Conservation (phyloP, 2,888 invertebrate species). For the Panzeria rudis region DNA sequence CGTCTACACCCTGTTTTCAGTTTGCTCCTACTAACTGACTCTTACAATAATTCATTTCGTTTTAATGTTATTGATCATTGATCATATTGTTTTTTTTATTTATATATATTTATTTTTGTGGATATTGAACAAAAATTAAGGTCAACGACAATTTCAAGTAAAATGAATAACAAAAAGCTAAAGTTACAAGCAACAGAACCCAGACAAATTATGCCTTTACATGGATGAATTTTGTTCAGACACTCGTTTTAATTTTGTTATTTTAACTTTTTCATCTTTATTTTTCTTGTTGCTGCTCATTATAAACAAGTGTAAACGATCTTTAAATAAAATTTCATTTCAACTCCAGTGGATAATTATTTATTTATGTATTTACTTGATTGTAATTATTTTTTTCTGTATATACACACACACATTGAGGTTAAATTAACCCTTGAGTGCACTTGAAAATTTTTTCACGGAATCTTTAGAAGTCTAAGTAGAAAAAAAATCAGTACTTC, state of each 20-base stretch:
- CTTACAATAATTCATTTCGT: conserved; percentile 20
- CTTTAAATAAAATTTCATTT: conserved; percentile 53
- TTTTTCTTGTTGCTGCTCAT: conserved; percentile 22
- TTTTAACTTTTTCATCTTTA: conserved; percentile 33
- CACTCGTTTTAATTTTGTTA: conserved; percentile 15
- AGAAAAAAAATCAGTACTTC: too few species aligned
- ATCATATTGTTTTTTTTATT: neutral
- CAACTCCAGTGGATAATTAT: conserved; percentile 28
- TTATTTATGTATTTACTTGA: conserved; percentile 4
- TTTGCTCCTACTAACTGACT: conserved; percentile 27
- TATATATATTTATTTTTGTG: conserved; percentile 15
- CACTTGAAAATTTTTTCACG: too few species aligned
- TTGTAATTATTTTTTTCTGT: conserved; percentile 4
- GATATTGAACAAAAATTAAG: conserved; percentile 48
- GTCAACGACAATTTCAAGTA: conserved; percentile 50
- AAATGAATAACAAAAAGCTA: conserved; percentile 34
- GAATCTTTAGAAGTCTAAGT: too few species aligned
- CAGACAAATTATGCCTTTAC: conserved; percentile 13
- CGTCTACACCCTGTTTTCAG: neutral
- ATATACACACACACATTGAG: neutral
- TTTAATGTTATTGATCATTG: neutral
- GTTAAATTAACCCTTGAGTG: conserved; percentile 31
- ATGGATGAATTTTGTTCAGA: conserved; percentile 1
- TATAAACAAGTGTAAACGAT: conserved; percentile 58
- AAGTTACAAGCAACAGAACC: conserved; percentile 13